Evolutionary conservation across 1,140 invertebrate species (phyloP).

Genomic region (Anastrepha ludens): DNA sequence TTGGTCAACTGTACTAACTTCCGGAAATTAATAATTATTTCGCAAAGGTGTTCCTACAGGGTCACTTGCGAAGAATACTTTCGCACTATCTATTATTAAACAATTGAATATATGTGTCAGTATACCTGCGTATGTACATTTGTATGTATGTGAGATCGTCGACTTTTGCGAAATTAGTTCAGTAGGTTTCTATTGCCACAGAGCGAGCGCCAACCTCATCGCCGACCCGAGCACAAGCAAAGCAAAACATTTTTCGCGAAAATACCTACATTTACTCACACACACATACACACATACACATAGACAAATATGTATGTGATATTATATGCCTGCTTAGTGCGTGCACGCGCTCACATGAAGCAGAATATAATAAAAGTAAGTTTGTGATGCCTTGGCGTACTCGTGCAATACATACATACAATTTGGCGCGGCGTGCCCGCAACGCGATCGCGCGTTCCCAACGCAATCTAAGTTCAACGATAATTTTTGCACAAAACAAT

Average conservation of each 20-base stretch:
- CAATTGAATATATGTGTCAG: background rate
- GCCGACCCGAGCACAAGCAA: background rate
- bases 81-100: conserved; percentile 40
- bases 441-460: background rate
- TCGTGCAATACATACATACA: background rate
- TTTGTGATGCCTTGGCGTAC: background rate
- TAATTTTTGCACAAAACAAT: conserved; percentile 56
- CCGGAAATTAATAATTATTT: background rate
- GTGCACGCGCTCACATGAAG: background rate
- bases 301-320: background rate
- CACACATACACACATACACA: background rate
- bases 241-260: background rate
- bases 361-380: background rate
- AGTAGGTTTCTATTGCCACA: conserved; percentile 50
- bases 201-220: background rate
- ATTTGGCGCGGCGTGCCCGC: background rate
- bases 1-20: background rate
- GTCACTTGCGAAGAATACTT: background rate
- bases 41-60: background rate
- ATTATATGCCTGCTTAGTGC: background rate
- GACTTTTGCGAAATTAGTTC: conserved; percentile 43
- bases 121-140: background rate
- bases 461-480: conserved; percentile 49
- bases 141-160: background rate
- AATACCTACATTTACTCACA: background rate